Evolutionary conservation across 2,113 vertebrate genomes (phyloP).

Genomic region (Festucalex cinctus): DNA sequence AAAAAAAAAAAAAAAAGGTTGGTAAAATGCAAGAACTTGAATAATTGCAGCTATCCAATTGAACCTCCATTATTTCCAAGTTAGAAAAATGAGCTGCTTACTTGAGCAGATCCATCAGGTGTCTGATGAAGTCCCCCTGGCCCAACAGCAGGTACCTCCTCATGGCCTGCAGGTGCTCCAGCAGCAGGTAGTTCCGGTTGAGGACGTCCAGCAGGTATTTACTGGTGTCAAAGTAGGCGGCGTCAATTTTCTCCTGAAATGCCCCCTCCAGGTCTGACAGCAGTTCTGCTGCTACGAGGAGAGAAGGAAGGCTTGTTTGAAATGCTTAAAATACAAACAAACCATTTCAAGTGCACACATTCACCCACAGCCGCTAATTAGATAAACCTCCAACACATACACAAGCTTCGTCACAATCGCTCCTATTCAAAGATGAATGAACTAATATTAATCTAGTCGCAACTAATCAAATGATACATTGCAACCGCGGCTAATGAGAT

Average conservation of each 20-base stretch:
- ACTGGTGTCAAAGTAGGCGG: constrained; percentile 95
- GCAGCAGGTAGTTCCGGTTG: constrained; percentile 88
- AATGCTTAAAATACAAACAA: not conserved
- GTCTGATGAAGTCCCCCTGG: constrained; percentile 96
- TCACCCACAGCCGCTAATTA: no score
- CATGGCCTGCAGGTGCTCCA: constrained; percentile 97
- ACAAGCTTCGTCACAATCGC: no score
- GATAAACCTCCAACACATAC: no score
- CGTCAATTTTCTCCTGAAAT: constrained; percentile 94
- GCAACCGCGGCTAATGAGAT: no score
- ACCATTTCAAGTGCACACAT: no score
- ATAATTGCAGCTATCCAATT: not conserved
- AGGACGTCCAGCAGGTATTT: constrained; percentile 92
- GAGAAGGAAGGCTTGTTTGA: not conserved
- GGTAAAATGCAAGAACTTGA: not conserved
- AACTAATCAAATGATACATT: no score
- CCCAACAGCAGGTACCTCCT: constrained; percentile 94
- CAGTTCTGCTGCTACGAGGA: constrained; percentile 80
- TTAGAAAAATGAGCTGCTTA: constrained; percentile 59
- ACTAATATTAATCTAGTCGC: no score
- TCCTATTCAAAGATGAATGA: no score
- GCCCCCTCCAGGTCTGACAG: constrained; percentile 93
- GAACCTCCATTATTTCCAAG: not conserved
- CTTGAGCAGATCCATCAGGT: constrained; percentile 98
- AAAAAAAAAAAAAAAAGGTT: no score